phyloP scores from a whole-genome alignment of 2,888 invertebrate genomes.

The Plagodis pulveraria region DNA sequence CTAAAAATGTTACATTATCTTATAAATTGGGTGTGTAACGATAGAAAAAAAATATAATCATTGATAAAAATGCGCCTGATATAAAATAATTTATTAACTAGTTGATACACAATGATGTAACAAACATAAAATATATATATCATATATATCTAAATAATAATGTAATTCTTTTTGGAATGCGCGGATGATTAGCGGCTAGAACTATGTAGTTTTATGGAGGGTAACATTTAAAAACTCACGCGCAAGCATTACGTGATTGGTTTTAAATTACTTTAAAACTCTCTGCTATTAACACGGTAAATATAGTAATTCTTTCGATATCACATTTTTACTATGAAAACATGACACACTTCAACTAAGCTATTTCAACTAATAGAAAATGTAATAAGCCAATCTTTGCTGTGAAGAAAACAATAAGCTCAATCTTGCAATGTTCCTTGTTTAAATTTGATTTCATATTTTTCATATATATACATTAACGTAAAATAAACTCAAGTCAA shows the following conservation, averaged over 20 bases:
- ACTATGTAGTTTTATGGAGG: slow-evolving; percentile 29
- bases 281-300: too few relatives aligned
- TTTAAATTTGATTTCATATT: slow-evolving; percentile 8
- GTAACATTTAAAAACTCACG: slow-evolving; percentile 14
- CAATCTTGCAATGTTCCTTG: slow-evolving; percentile 4
- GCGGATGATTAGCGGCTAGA: slow-evolving; percentile 28
- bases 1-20: slow-evolving; percentile 22
- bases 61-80: slow-evolving; percentile 1
- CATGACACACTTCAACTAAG: too few relatives aligned
- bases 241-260: slow-evolving; percentile 14
- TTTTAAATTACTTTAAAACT: neutral
- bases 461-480: too few relatives aligned
- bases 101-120: slow-evolving; percentile 21
- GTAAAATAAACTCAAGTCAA: too few relatives aligned
- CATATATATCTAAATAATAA: slow-evolving; percentile 4
- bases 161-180: slow-evolving; percentile 12
- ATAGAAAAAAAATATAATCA: neutral
- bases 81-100: slow-evolving; percentile 5
- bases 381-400: slow-evolving; percentile 1
- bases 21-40: slow-evolving; percentile 2
- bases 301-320: too few relatives aligned
- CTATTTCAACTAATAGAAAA: neutral
- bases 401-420: slow-evolving; percentile 2
- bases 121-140: neutral
- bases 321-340: too few relatives aligned